Base-by-base conservation (phyloP, 2,797 vertebrate genomes). In the Cryptoprocta ferox region DNA sequence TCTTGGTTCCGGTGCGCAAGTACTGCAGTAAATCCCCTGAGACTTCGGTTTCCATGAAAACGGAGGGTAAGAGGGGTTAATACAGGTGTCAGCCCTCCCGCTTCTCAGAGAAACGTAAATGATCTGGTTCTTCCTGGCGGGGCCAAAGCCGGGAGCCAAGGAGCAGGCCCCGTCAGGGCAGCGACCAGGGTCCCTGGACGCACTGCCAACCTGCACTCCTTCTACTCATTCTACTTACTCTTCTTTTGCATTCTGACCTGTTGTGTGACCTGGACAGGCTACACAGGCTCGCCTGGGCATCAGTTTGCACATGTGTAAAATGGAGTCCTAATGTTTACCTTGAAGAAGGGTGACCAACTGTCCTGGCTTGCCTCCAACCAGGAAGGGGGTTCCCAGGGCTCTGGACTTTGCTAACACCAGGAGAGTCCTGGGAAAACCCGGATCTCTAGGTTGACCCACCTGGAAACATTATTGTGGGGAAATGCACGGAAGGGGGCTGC, bases 211-310 rank as follows among this genome's bases (percentile, higher is more conserved):
- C 9, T 19, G 15, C 6, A 2, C 32, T 24, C 65, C 6, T 14
- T 32, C 65, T 66, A 0, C 10, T 18, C 53, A 3, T 11, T 32
- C 75, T 42, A 0, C 13, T 7, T 10, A 0, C n/a, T n/a, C 8
- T 32, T 10, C 26, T 59, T 65, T 56, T 15, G 11, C 42, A 0
- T 65, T 53, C 45, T 56, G 35, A 81, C 35, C 3, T 1, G 1
- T 8, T 14, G 26, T 11, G 19, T 45, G 24, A 5, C 35, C 83
- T 10, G 24, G 75, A 28, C 45, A 37, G 16, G 24, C 24, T 15
- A 4, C 8, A 0, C 16, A 14, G 19, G 3, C 6, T 15, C 66
- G n/a, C 42, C 13, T 50, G 35, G 71, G 30, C 70, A n/a, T 11
- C 73, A 2, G 24, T 59, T 48, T 28, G 50, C 53, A n/a, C 21